phyloP scores from a whole-genome alignment of 2,113 vertebrate species.

The Cyanoderma ruficeps region DNA sequence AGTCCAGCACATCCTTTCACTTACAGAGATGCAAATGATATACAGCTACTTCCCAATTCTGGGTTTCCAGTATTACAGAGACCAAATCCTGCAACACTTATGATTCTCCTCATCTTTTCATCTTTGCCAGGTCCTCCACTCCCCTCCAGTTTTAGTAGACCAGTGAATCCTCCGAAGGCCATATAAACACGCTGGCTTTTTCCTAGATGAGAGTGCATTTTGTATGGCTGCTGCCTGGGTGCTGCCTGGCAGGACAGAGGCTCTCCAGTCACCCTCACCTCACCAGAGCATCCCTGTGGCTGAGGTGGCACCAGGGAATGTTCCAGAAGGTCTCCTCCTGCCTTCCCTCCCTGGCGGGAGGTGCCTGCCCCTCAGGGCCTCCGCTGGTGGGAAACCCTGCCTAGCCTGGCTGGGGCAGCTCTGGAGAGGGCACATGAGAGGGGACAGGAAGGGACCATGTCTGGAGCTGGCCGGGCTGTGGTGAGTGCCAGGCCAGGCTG shows the following conservation, averaged over 20 bases:
- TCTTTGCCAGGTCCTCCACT: neutral
- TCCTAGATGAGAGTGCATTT: neutral
- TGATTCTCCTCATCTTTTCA: neutral
- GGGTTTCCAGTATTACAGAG: neutral
- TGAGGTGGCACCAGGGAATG: accelerated
- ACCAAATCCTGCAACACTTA: neutral
- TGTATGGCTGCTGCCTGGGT: too few species aligned
- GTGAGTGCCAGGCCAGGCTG: accelerated
- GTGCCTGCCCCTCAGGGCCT: neutral
- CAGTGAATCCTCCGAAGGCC: neutral
- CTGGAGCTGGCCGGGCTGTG: neutral
- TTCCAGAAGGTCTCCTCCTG: neutral
- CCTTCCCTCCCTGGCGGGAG: accelerated
- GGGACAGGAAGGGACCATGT: neutral
- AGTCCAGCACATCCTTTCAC: neutral
- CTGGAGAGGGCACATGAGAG: neutral
- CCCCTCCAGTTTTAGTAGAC: neutral
- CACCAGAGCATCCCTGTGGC: accelerated
- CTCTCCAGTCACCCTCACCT: neutral
- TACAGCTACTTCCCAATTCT: neutral
- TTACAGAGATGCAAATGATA: neutral
- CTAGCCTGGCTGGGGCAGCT: neutral
- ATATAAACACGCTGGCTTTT: neutral
- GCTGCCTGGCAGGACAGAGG: neutral
- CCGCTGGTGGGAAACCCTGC: accelerated